These are phyloP conservation scores for Meliscaeva auricollis DNA, from an alignment of 2,888 invertebrate genomes.

Conservation along the genomic window DNA sequence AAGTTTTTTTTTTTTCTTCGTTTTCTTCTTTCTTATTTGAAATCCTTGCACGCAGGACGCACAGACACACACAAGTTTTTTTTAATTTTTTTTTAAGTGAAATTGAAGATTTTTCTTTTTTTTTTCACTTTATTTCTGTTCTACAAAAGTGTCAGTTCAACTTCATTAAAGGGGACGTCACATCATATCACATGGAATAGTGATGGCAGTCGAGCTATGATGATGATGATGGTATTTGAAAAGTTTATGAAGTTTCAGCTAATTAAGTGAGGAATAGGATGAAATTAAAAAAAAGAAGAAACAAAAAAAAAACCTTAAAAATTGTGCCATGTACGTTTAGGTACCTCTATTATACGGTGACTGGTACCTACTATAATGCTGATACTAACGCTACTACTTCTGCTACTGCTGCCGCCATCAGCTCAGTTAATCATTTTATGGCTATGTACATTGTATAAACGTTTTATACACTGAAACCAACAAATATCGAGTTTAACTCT, in stretches of 20 bases:
- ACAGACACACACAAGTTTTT: neutral
- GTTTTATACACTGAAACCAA: slow-evolving; percentile 12
- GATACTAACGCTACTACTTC: neutral
- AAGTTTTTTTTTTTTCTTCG: neutral
- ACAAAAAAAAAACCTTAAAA: slow-evolving; percentile 5
- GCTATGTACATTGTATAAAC: slow-evolving; percentile 1
- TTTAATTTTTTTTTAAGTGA: slow-evolving; percentile 36
- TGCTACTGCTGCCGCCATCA: neutral
- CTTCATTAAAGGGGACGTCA: slow-evolving; percentile 27
- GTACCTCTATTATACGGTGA: slow-evolving; percentile 25
- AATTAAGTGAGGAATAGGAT: slow-evolving; percentile 36
- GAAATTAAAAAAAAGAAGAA: slow-evolving; percentile 9
- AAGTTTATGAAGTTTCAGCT: slow-evolving; percentile 50
- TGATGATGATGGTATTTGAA: slow-evolving; percentile 39
- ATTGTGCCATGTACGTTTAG: slow-evolving; percentile 40
- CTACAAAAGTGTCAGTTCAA: slow-evolving; percentile 38
- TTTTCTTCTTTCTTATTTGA: neutral
- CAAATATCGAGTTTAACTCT: too few species aligned
- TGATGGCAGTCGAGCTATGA: slow-evolving; percentile 21
- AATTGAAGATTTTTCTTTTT: slow-evolving; percentile 22
- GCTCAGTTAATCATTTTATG: slow-evolving; percentile 51
- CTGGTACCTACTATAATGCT: slow-evolving; percentile 29
- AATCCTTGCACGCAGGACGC: slow-evolving; percentile 20
- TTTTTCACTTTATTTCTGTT: neutral
- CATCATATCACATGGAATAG: neutral